Evolutionary conservation across 1,140 invertebrate genomes (phyloP), one percentile per base, ranked within the genome.

Genomic region (Panonychus citri): DNA sequence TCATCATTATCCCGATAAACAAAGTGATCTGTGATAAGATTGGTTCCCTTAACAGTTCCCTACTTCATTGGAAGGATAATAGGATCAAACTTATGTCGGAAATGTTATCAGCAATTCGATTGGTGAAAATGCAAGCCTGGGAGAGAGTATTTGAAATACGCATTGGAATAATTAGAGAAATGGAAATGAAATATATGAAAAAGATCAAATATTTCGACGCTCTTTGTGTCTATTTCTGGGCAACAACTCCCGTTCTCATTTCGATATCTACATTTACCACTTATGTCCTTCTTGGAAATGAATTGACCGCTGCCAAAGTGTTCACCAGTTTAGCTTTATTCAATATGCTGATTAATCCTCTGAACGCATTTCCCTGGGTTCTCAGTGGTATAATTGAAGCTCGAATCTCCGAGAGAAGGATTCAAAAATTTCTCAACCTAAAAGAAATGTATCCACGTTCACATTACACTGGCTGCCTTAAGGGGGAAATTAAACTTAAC

Each of bases 171-270:
- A 69, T 80, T 13, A 73, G 88, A 48, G 67, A 73, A 3, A 65
- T 70, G 42, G 87, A 93, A 72, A 65, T 87, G 3, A 75, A 76
- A 61, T 73, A 77, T 57, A 68, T 88, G 12, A 77, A 81, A 62
- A 79, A 75, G 19, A 74, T 88, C 60, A 98, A 98, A 73, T 98
- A 97, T 71, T 69, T 98, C 57, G 94, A 98, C 73, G 94, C 93
- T n/a, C 69, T 94, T 50, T 98, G 93, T 72, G 94, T 97, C 2
- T 96, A 89, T 68, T 87, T 98, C 68, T 98, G 94, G 94, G 94
- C 93, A 1, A 91, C 88, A 8, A 96, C 93, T n/a, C 93, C 93
- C 0, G 83, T 96, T 48, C 65, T 96, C 2, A 91, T 98, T 60
- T 82, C 88, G 1, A 79, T 94, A 54, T 71, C 93, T 1, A 96